Evolutionary conservation across 2,888 invertebrate species (phyloP), one percentile per base, ranked within the genome.

Genomic region (Lycophotia porphyrea): DNA sequence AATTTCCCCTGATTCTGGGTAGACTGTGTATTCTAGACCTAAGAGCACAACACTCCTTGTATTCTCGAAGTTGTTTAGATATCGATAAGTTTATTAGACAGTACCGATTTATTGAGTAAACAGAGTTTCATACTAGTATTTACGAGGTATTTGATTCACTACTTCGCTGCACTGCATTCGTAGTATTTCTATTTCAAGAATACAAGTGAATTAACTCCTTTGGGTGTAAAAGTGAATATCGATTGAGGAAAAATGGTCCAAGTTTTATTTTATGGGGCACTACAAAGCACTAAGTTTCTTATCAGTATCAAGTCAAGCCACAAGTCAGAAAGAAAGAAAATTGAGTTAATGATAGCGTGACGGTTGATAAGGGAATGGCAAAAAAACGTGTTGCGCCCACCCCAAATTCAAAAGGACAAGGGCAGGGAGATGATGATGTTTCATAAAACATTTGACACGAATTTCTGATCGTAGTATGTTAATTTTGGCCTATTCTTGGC

Each of bases 31-130:
- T 36, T 52, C 65, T 1, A 55, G 9, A 44, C 61, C 55, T 85
- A 71, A 74, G 34, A 66, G 34, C 5, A 77, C 78, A 81, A 78
- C 78, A 81, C 80, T 81, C 67, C 73, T 77, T 74, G 68, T 75
- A 87, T 82, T 81, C 75, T 80, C 67, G 49, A 80, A 80, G 65
- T 74, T 86, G 85, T 86, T 88, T 77, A 72, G 44, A 78, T 84
- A 81, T 80, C 80, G 80, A 77, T 69, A 76, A 83, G 78, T 90
- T 89, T 88, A 90, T 88, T 85, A 71, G 81, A 74, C 78, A 72
- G 65, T 70, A 75, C 72, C 76, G 82, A 88, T 88, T 83, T 81
- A 80, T 79, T 80, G 75, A 70, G 74, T 77, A 84, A 88, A 78
- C 67, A 86, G n/a, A 31, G 69, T 77, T 71, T 81, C 73, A 75